phyloP scores from a whole-genome alignment of 2,888 invertebrate genomes.

The Ophraella communa region DNA sequence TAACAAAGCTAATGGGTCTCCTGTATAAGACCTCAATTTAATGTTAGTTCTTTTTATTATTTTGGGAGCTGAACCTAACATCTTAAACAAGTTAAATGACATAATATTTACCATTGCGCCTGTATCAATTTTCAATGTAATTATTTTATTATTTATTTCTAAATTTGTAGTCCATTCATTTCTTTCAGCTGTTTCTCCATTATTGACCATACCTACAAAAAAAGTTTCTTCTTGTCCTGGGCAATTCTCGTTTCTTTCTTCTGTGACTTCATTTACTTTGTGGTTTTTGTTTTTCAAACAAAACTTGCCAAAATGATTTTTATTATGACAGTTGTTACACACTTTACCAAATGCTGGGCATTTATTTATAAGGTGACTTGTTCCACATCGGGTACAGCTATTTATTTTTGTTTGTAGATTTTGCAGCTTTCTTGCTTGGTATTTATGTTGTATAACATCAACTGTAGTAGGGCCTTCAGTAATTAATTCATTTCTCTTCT shows the following conservation, averaged over 20 bases:
- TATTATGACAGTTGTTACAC: not conserved
- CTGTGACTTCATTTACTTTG: not conserved
- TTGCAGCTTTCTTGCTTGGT: not conserved
- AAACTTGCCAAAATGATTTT: not conserved
- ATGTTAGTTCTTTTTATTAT: conserved; percentile 4
- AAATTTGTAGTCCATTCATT: not conserved
- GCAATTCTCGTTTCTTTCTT: too few relatives aligned
- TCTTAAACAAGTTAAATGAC: not conserved
- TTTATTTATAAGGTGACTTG: not conserved
- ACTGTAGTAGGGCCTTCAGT: not conserved
- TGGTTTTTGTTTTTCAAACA: not conserved
- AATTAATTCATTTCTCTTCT: not conserved
- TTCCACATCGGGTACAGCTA: not conserved
- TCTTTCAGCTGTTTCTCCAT: not conserved
- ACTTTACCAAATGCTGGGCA: not conserved
- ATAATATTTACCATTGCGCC: not conserved
- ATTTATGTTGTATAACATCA: not conserved
- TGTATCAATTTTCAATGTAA: conserved; percentile 3
- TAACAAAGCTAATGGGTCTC: conserved; percentile 22
- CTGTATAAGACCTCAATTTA: conserved; percentile 28
- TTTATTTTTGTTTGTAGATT: not conserved
- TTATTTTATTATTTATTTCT: too few relatives aligned
- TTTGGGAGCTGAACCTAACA: not conserved
- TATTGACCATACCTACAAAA: not conserved
- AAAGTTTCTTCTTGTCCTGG: not conserved